Conservation (phyloP, 2,113 vertebrate genomes). For the Caloenas nicobarica region DNA sequence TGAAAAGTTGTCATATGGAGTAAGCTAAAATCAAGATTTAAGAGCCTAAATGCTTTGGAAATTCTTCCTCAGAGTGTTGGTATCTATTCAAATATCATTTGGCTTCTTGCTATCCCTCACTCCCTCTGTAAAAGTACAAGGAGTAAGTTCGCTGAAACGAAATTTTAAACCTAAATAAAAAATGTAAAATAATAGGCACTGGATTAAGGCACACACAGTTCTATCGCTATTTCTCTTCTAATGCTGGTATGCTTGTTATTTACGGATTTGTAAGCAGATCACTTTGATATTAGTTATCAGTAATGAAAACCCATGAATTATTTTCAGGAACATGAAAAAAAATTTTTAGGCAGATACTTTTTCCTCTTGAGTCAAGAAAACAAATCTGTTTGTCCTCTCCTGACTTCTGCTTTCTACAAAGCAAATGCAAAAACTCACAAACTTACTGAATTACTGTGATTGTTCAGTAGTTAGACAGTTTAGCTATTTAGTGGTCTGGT, state of each 20-base stretch:
- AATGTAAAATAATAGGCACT: neutral
- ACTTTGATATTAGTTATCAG: neutral
- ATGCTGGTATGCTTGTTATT: neutral
- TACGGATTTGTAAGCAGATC: neutral
- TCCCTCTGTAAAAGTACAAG: neutral
- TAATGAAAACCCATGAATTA: neutral
- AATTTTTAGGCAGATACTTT: neutral
- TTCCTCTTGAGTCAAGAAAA: neutral
- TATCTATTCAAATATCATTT: neutral
- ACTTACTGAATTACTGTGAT: conserved; percentile 27
- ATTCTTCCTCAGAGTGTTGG: neutral
- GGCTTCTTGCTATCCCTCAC: neutral
- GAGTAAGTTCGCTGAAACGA: neutral
- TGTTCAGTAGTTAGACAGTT: conserved; percentile 16
- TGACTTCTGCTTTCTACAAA: conserved; percentile 16
- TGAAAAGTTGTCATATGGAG: neutral
- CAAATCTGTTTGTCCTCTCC: neutral
- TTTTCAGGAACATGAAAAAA: neutral
- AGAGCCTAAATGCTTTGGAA: neutral
- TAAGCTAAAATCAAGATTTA: neutral
- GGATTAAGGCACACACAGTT: neutral
- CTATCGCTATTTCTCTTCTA: neutral
- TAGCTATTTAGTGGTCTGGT: conserved; percentile 30
- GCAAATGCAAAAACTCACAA: conserved; percentile 21
- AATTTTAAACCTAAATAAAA: neutral